Evolutionary conservation across 1,140 invertebrate species (phyloP).

Genomic region (Cylas formicarius): DNA sequence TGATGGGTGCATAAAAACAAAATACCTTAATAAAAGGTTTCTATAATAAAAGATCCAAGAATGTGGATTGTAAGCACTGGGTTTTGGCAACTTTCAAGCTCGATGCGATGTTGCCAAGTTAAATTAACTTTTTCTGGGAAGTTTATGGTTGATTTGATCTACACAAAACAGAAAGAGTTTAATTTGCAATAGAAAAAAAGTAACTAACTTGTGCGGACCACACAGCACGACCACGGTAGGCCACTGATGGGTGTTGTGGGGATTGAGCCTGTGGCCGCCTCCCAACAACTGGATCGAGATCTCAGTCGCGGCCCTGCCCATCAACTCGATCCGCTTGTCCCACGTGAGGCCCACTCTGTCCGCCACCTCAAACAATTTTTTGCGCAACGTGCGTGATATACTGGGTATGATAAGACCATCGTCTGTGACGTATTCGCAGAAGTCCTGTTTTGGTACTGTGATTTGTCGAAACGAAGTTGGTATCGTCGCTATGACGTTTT

Average conservation of each 20-base stretch:
- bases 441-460: conserved; percentile 54
- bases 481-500: conserved; percentile 69
- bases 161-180: neutral
- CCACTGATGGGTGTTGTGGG: conserved; percentile 74
- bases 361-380: conserved; percentile 57
- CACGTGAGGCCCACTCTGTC: conserved; percentile 59
- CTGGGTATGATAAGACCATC: conserved; percentile 72
- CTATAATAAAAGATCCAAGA: no score
- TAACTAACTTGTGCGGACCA: conserved; percentile 52
- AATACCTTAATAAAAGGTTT: no score
- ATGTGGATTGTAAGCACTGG: no score
- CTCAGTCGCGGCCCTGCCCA: conserved; percentile 70
- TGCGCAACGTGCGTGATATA: conserved; percentile 58
- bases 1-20: no score
- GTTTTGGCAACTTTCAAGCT: no score
- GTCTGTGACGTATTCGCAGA: conserved; percentile 72
- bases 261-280: conserved; percentile 64
- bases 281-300: conserved; percentile 71
- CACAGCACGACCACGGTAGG: conserved; percentile 70
- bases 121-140: neutral
- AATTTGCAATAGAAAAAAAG: neutral
- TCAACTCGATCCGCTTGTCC: conserved; percentile 63
- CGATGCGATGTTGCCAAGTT: no score
- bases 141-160: neutral
- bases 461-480: conserved; percentile 64